These are phyloP conservation scores for Brachystomella parvula DNA, from an alignment of 1,140 invertebrate genomes.

Conservation along the genomic window DNA sequence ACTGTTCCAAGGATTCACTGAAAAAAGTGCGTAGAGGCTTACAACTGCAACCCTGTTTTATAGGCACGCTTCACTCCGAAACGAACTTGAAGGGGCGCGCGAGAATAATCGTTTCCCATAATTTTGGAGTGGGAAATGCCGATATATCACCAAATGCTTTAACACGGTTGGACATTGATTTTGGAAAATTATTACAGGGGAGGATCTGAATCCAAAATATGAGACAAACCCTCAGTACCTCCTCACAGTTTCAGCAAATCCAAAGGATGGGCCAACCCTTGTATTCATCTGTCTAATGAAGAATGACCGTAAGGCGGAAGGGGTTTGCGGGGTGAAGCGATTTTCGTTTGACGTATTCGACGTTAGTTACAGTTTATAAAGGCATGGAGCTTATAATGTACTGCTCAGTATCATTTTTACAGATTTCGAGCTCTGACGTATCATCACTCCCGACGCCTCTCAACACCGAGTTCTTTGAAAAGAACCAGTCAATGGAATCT, in stretches of 20 bases:
- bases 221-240: slow-evolving; percentile 14
- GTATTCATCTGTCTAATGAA: slow-evolving; percentile 12
- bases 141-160: neutral
- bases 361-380: neutral
- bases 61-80: too few species aligned
- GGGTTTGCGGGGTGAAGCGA: neutral
- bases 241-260: neutral
- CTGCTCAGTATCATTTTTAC: slow-evolving; percentile 44
- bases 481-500: slow-evolving; percentile 51
- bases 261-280: neutral
- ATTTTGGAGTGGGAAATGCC: neutral
- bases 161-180: too few species aligned
- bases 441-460: slow-evolving; percentile 44
- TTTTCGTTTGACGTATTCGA: neutral
- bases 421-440: slow-evolving; percentile 43
- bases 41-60: too few species aligned
- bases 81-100: too few species aligned
- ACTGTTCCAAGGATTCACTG: too few species aligned
- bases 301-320: slow-evolving; percentile 3
- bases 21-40: too few species aligned
- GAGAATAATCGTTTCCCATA: too few species aligned
- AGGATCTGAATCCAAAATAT: slow-evolving; percentile 1
- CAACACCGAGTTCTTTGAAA: slow-evolving; percentile 53
- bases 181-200: too few species aligned
- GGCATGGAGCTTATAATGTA: neutral